Base-by-base conservation (phyloP, 2,113 vertebrate genomes). In the Strix aluco region DNA sequence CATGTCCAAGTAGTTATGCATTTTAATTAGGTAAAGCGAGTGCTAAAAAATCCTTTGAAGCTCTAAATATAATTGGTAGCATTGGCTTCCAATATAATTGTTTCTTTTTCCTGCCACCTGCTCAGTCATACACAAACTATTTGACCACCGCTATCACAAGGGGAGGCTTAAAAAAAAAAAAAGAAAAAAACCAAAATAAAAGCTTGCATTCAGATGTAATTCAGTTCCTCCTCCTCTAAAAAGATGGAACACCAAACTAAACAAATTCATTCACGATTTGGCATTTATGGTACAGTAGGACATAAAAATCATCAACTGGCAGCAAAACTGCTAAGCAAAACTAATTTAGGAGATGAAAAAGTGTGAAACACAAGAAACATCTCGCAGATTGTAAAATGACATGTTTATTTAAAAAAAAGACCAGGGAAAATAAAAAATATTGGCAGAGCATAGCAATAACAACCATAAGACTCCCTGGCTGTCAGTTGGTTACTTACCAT, bases 311-410 rank as follows among this genome's bases (percentile, higher is more conserved):
- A 92, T 55, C 86, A 85, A 75, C 86, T 79, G 80, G 80, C 81
- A 92, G 72, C 80, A 92, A 92, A 93, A 86, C 91, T 94, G 77
- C 81, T 89, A 95, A 65, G 86, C 40, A 94, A 95, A 96, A 89
- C 83, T 78, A 55, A 95, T 89, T 79, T 65, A 79, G 69, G 57
- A 96, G 83, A 96, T 20, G 61, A 86, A 86, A 94, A 94, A 13
- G 44, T 61, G 88, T 75, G 80, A 96, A 95, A 94, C 11, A 9
- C 47, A 80, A 93, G 63, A 81, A 93, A 66, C 72, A 91, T 27
- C 81, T 89, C 77, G 27, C 95, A 91, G 92, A 88, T 29, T 92
- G 90, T 84, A 88, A 95, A 93, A 90, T 29, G 47, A 69, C 77
- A 81, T 72, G 61, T 81, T 95, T 92, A 67, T 84, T 87, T 89